Base-by-base conservation (phyloP, 2,888 invertebrate genomes). In the Exephanes ischioxanthus region DNA sequence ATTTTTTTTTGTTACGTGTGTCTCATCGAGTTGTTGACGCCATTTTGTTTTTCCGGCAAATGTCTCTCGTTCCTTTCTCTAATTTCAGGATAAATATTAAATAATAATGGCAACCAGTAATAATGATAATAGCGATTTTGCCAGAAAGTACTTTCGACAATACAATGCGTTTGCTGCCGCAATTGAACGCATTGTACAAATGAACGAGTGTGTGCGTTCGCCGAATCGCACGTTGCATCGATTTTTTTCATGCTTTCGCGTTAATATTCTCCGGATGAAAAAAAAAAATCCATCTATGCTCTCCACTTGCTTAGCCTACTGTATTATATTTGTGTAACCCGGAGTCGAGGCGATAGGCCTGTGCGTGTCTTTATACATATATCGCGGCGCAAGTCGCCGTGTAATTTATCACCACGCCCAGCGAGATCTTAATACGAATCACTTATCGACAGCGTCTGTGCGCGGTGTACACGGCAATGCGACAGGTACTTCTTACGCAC, bases 401-500 rank as follows among this genome's bases (percentile, higher is more conserved):
- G 88, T 89, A 91, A 91, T 91, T 91, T 91, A 91, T 91, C 88
- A 89, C 90, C 90, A 89, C 90, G 91, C 89, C 91, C 89, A 87
- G 88, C 89, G 89, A 91, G 90, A 91, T 91, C 91, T 91, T 91
- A 91, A 91, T 91, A 90, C 90, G 89, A 91, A 91, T 91, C 91
- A 91, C 89, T 90, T 89, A 90, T 90, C 90, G 89, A 88, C 89
- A 86, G 87, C 75, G 63, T 16, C 7, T 63, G 30, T 33, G 30
- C 63, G 22, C 63, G 33, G 33, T 16, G 11, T 61, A 30, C 14
- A 33, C 41, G 33, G 67, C 70, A 41, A 48, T 71, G 75, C 68
- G 51, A 37, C 79, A 63, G 53, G 53, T 45, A 76, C 61, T 73
- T 67, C 66, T 33, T 33, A 37, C 72, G 58, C 41, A 45, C 22